Conservation (phyloP, 1,140 invertebrate genomes). For the Scaptomyza pallida region DNA sequence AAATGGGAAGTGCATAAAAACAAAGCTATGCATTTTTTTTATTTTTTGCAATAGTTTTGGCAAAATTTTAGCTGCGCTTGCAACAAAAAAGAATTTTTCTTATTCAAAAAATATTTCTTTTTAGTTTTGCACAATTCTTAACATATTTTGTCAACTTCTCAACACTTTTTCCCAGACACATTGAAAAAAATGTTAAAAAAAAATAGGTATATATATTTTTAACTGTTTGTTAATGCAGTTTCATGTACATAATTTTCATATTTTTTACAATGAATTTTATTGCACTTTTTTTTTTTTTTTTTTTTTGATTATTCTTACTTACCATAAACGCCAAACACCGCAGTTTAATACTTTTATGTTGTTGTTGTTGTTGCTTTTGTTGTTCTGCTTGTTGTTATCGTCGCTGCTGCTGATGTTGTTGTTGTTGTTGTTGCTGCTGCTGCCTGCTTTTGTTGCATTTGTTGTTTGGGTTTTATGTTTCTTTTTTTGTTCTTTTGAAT, state of each 20-base stretch:
- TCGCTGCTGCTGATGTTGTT: slow-evolving; percentile 17
- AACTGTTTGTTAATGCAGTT: no score
- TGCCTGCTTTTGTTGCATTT: slow-evolving; percentile 44
- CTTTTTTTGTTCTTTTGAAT: not conserved
- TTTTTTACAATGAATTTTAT: slow-evolving; percentile 1
- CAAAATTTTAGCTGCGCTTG: not conserved
- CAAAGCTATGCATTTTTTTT: not conserved
- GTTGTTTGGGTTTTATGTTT: slow-evolving; percentile 23
- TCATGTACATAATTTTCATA: no score
- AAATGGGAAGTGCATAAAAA: slow-evolving; percentile 29
- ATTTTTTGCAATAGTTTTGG: slow-evolving; percentile 14
- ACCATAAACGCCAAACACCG: slow-evolving; percentile 80
- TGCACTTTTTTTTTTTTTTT: not conserved
- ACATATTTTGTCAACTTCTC: not conserved
- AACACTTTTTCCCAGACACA: not conserved
- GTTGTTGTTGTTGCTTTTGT: slow-evolving; percentile 36
- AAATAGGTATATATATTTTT: not conserved
- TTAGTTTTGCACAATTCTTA: not conserved
- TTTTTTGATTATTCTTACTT: slow-evolving; percentile 18
- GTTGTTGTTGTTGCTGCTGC: slow-evolving; percentile 25
- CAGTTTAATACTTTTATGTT: slow-evolving; percentile 73
- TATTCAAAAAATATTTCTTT: no score
- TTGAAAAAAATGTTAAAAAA: no score
- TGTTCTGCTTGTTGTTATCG: slow-evolving; percentile 15
- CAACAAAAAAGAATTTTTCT: no score